Evolutionary conservation across 2,797 vertebrate species (phyloP).

Genomic region (Pangasius mekongensis): DNA sequence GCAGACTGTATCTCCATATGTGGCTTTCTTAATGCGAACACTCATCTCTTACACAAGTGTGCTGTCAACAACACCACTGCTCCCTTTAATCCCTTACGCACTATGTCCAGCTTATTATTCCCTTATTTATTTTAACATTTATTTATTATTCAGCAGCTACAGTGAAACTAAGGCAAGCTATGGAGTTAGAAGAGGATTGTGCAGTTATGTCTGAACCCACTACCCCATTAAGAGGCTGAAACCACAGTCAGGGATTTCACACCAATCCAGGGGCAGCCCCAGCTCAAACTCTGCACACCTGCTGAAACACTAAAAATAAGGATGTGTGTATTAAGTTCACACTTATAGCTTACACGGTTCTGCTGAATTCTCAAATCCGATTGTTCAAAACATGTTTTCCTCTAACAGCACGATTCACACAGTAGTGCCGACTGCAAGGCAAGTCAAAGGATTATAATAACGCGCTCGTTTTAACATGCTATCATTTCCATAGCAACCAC

Average conservation of each 20-base stretch:
- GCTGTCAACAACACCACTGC: not conserved
- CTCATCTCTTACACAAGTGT: not conserved
- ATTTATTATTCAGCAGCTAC: not conserved
- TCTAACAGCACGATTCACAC: too few species aligned
- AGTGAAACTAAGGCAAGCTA: not conserved
- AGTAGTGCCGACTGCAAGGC: too few species aligned
- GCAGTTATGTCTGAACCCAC: not conserved
- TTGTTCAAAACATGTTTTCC: not conserved
- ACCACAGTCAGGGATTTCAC: constrained; percentile 8
- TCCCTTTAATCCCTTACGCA: not conserved
- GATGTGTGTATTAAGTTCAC: not conserved
- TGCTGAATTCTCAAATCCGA: not conserved
- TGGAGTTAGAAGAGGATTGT: not conserved
- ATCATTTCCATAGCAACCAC: not conserved
- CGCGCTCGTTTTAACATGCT: not conserved
- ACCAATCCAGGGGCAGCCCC: not conserved
- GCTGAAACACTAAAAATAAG: not conserved
- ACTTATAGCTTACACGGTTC: not conserved
- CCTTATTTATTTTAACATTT: not conserved
- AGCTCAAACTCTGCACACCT: not conserved
- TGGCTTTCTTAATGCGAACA: constrained; percentile 1
- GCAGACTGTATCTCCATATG: constrained; percentile 5
- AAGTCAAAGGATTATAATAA: not conserved
- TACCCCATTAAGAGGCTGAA: not conserved
- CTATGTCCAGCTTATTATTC: not conserved